Conservation (phyloP, 2,888 invertebrate genomes). For the Plebejus anna region DNA sequence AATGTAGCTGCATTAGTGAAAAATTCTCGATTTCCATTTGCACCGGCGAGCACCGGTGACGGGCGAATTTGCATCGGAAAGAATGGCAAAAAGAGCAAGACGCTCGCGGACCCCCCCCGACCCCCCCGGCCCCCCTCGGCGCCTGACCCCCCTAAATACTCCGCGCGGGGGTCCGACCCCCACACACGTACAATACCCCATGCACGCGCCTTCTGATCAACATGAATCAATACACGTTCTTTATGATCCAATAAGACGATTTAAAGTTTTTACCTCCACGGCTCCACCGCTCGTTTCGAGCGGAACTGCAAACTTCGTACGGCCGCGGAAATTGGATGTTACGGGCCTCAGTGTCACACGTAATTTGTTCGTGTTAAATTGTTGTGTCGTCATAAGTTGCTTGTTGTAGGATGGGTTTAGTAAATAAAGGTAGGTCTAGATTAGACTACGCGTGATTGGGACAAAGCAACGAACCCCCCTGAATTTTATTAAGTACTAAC, state of each 20-base stretch:
- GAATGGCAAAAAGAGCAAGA: slow-evolving; percentile 67
- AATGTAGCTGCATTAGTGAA: slow-evolving; percentile 49
- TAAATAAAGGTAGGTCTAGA: not conserved
- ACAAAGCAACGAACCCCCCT: not conserved
- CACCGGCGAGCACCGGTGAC: slow-evolving; percentile 48
- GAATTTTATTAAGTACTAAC: not conserved
- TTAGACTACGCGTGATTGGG: not conserved
- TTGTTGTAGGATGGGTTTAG: not conserved
- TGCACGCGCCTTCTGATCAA: slow-evolving; percentile 35
- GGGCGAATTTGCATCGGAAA: slow-evolving; percentile 67
- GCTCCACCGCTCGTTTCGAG: slow-evolving; percentile 5
- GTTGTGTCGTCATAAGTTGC: not conserved
- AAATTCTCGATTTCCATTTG: slow-evolving; percentile 64
- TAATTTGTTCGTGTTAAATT: not conserved
- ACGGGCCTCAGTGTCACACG: too few species aligned
- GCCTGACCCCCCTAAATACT: slow-evolving; percentile 29
- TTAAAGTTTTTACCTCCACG: slow-evolving; percentile 24
- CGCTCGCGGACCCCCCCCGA: slow-evolving; percentile 29
- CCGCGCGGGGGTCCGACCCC: slow-evolving; percentile 32
- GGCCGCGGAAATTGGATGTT: not conserved
- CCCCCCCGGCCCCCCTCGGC: too few species aligned
- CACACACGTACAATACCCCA: slow-evolving; percentile 35
- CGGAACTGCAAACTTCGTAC: not conserved
- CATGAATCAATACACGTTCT: slow-evolving; percentile 34
- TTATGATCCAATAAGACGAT: slow-evolving; percentile 27